Evolutionary conservation across 2,888 invertebrate genomes (phyloP).

Genomic region (Miltochrista miniata): DNA sequence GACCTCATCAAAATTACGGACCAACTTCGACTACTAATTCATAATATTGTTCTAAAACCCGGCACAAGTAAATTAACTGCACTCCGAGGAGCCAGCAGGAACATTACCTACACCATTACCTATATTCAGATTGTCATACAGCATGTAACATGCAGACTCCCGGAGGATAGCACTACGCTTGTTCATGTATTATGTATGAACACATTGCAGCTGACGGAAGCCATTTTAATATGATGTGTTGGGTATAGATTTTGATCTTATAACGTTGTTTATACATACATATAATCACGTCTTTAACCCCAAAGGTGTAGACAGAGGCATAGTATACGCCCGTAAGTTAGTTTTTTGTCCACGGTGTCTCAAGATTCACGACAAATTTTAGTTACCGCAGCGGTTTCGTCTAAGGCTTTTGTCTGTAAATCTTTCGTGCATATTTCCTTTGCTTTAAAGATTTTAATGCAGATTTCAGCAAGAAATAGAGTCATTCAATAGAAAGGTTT

Average conservation of each 20-base stretch:
- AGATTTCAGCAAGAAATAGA: no score
- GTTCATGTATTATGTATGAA: slow-evolving; percentile 11
- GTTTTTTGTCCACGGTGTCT: no score
- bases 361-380: no score
- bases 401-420: no score
- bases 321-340: no score
- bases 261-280: no score
- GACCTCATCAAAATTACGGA: neutral
- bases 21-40: neutral
- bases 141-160: neutral
- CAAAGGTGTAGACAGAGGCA: no score
- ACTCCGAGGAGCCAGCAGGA: neutral
- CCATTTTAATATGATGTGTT: neutral
- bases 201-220: slow-evolving; percentile 5
- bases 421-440: no score
- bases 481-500: no score
- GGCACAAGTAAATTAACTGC: slow-evolving; percentile 1
- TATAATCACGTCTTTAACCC: no score
- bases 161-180: slow-evolving; percentile 1
- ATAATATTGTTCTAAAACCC: neutral
- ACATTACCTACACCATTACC: slow-evolving; percentile 1
- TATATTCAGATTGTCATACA: slow-evolving; percentile 3
- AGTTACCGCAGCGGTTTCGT: no score
- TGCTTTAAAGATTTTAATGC: no score
- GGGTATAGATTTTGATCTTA: neutral